Percentiles rank a stretch among this genome's conserved stretches.
These are phyloP conservation scores for Stenichneumon culpator DNA, from an alignment of 2,888 invertebrate species.

Conservation along the genomic window DNA sequence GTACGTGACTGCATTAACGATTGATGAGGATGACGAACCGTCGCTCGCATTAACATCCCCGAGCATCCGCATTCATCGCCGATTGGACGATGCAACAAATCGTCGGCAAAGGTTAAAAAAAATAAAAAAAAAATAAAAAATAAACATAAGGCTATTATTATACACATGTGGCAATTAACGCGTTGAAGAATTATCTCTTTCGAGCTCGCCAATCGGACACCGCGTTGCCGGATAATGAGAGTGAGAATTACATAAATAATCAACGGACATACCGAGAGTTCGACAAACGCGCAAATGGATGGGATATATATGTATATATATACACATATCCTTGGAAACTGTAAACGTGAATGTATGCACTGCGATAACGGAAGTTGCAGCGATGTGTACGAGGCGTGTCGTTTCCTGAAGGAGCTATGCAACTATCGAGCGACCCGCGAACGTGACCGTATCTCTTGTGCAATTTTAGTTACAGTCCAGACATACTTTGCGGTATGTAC, in stretches of 20 bases:
- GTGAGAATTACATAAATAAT: slow-evolving; percentile 47
- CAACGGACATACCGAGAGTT: slow-evolving; percentile 48
- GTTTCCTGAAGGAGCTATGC: slow-evolving; percentile 74
- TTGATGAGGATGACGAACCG: slow-evolving; percentile 31
- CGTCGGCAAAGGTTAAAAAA: background rate
- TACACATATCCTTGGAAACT: background rate
- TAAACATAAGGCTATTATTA: background rate
- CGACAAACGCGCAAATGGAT: slow-evolving; percentile 35
- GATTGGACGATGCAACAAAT: background rate
- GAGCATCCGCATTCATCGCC: slow-evolving; percentile 38
- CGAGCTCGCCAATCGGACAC: background rate
- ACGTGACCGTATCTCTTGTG: slow-evolving; percentile 56
- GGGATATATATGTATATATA: background rate
- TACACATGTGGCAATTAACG: slow-evolving; percentile 5
- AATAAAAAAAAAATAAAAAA: slow-evolving; percentile 10
- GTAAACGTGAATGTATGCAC: background rate
- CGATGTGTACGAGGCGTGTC: slow-evolving; percentile 72
- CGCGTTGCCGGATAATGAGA: slow-evolving; percentile 27
- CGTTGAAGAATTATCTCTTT: background rate
- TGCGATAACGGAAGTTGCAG: slow-evolving; percentile 74
- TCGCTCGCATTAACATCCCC: slow-evolving; percentile 15
- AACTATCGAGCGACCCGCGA: slow-evolving; percentile 36
- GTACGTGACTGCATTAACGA: slow-evolving; percentile 62
- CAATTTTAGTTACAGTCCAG: slow-evolving; percentile 28
- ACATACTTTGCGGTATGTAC: slow-evolving; percentile 1